phyloP scores from a whole-genome alignment of 2,113 vertebrate species.

The Vombatus ursinus region DNA sequence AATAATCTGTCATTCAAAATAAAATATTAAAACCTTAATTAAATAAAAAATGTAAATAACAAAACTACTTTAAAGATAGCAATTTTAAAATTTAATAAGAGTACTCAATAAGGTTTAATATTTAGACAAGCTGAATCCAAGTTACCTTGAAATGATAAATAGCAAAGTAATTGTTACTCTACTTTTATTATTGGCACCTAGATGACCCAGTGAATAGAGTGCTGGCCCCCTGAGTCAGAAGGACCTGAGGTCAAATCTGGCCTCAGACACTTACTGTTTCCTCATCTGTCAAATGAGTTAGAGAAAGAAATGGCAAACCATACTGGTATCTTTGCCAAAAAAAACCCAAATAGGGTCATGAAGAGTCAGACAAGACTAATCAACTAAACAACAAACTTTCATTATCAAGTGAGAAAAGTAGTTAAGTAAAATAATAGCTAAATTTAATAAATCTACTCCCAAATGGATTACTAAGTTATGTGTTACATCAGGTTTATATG shows the following conservation, averaged over 20 bases:
- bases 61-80: background rate
- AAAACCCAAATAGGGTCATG: no score
- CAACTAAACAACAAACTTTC: background rate
- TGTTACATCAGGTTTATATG: constrained; percentile 33
- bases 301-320: background rate
- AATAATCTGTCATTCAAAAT: constrained; percentile 40
- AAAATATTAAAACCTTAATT: constrained; percentile 8
- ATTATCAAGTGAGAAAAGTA: background rate
- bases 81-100: background rate
- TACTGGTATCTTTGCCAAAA: background rate
- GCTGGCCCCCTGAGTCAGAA: no score
- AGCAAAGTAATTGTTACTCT: background rate
- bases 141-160: background rate
- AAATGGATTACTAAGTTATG: constrained; percentile 35
- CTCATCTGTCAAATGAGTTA: no score
- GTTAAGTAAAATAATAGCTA: constrained; percentile 28
- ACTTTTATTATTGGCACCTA: no score
- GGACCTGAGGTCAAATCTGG: no score
- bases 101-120: constrained; percentile 29
- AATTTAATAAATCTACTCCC: constrained; percentile 23
- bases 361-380: no score
- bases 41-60: constrained; percentile 24
- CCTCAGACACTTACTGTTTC: no score
- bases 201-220: no score
- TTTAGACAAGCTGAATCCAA: constrained; percentile 17